phyloP scores from a whole-genome alignment of 64 coral and sea anemone species.

The Actinia tenebrosa region DNA sequence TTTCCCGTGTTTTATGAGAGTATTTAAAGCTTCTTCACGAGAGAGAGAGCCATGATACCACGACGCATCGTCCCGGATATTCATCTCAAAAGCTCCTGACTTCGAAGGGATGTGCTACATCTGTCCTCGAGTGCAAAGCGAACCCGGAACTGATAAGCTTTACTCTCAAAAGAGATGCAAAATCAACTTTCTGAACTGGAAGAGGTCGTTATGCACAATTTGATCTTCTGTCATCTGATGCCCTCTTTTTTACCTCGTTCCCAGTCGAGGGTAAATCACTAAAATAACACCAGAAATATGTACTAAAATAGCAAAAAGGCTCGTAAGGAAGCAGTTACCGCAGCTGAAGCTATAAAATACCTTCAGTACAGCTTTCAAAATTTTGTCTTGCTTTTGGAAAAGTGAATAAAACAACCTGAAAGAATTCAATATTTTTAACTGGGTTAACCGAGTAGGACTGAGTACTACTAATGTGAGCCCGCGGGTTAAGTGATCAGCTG shows the following conservation, averaged over 20 bases:
- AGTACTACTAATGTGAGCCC: background rate
- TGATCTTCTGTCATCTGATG: background rate
- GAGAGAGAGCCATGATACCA: slow-evolving; percentile 92
- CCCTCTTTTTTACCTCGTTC: background rate
- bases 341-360: background rate
- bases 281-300: background rate
- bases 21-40: slow-evolving; percentile 72
- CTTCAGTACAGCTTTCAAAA: background rate
- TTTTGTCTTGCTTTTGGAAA: background rate
- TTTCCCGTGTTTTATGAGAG: slow-evolving; percentile 72
- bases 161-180: background rate
- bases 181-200: background rate
- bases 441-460: background rate
- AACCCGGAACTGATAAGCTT: background rate
- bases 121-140: background rate
- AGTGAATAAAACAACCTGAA: background rate
- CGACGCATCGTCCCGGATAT: background rate
- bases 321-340: background rate
- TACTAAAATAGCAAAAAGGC: background rate
- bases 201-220: background rate
- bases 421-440: background rate
- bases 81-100: background rate
- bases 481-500: background rate
- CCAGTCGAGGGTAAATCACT: slow-evolving; percentile 8
- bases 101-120: background rate